Percentiles rank a stretch among this genome's conserved stretches.
These are phyloP conservation scores for Anthoptus insignis DNA, from an alignment of 2,888 invertebrate genomes.

Conservation along the genomic window DNA sequence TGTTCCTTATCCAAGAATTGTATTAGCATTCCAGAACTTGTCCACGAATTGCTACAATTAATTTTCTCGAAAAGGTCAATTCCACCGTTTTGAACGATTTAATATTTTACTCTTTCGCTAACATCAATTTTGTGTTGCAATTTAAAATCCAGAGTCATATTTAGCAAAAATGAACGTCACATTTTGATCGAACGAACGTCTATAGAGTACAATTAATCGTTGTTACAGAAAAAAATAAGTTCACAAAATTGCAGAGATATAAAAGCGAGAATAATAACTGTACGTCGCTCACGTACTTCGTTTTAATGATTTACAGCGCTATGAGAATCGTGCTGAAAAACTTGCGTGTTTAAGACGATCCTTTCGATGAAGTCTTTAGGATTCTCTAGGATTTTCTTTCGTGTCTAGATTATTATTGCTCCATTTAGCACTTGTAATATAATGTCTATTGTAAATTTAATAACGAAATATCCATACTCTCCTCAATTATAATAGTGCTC, in stretches of 20 bases:
- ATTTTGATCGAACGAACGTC: conserved; percentile 20
- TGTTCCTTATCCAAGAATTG: too few relatives aligned
- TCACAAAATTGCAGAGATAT: conserved; percentile 19
- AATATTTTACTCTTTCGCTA: neutral
- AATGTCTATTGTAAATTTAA: too few relatives aligned
- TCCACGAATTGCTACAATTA: neutral
- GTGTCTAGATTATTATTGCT: neutral
- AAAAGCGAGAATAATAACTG: conserved; percentile 23
- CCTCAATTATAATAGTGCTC: too few relatives aligned
- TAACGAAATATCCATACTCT: too few relatives aligned
- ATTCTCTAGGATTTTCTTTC: neutral
- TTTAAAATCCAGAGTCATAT: conserved; percentile 15
- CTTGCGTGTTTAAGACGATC: neutral
- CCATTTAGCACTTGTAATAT: too few relatives aligned
- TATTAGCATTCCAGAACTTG: conserved; percentile 1
- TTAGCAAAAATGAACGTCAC: conserved; percentile 9
- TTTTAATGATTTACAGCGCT: neutral
- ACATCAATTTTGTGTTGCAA: conserved; percentile 8
- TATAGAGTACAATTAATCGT: conserved; percentile 23
- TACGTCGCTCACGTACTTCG: conserved; percentile 4
- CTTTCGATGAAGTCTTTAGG: too few relatives aligned
- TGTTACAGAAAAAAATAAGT: conserved; percentile 18
- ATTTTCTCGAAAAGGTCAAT: neutral
- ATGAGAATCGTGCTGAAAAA: conserved; percentile 30
- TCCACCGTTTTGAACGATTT: neutral